Conservation (phyloP, 2,797 vertebrate genomes). For the Lacerta viridis region DNA sequence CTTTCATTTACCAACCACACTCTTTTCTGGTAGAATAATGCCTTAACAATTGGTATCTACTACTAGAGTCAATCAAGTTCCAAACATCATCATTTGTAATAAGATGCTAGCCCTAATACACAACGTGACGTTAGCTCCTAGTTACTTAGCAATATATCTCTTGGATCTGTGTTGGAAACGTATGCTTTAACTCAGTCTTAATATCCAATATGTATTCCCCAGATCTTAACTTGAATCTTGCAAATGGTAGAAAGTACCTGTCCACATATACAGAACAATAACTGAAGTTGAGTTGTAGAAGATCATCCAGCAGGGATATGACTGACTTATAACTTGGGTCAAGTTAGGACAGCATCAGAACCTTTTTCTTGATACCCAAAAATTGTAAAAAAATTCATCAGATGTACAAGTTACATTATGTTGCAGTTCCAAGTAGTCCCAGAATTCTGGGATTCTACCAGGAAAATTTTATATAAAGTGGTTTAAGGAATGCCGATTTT, state of each 20-base stretch:
- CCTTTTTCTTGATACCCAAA: slow-evolving; percentile 53
- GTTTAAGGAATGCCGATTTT: slow-evolving; percentile 24
- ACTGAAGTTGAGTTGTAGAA: slow-evolving; percentile 31
- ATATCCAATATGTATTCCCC: slow-evolving; percentile 59
- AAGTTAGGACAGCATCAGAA: slow-evolving; percentile 34
- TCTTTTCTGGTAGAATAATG: neutral
- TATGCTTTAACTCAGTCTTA: slow-evolving; percentile 50
- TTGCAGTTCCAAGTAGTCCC: neutral
- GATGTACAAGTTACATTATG: slow-evolving; percentile 33
- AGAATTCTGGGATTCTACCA: slow-evolving; percentile 2
- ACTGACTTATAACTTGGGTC: slow-evolving; percentile 34
- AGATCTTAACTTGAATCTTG: slow-evolving; percentile 79
- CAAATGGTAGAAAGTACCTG: slow-evolving; percentile 62
- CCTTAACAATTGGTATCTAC: neutral
- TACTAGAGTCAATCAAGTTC: slow-evolving; percentile 3
- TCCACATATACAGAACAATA: slow-evolving; percentile 74
- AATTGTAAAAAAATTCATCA: slow-evolving; percentile 33
- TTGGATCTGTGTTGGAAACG: slow-evolving; percentile 34
- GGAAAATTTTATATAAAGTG: neutral
- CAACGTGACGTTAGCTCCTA: slow-evolving; percentile 43
- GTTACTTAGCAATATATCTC: slow-evolving; percentile 33
- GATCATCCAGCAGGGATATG: slow-evolving; percentile 27
- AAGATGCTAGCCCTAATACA: slow-evolving; percentile 47
- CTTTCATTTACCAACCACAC: neutral
- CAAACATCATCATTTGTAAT: neutral